Evolutionary conservation across 2,113 vertebrate genomes (phyloP), one percentile per base, ranked within the genome.

Genomic region (Dipodomys spectabilis): DNA sequence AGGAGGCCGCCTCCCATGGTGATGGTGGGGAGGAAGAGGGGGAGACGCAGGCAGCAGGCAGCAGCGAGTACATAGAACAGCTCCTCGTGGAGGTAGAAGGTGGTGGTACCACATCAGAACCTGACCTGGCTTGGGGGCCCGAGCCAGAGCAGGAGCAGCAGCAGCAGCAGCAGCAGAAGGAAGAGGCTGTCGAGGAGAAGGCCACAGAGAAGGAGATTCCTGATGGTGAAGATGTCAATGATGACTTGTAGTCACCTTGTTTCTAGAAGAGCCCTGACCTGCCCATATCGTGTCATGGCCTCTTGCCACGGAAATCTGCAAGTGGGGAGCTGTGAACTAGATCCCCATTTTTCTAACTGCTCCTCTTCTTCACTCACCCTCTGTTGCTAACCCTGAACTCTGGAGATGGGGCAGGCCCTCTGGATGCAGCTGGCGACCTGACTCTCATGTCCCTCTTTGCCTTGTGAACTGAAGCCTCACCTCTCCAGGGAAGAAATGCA

Each of bases 161-260:
- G 13, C 49, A 28, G 0, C 7, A 32, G 49, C 18, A 32, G 62
- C 3, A 2, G 5, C 20, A 10, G 53, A 69, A 67, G 6, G 45
- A 3, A 18, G 82, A 72, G 2, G 68, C 73, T 39, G 45, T 22
- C 27, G 93, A 90, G 20, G 81, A 90, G 2, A 94, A 62, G 2
- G 79, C 88, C 53, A 57, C 4, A 18, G 53, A 57, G 15, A 57
- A 18, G 53, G 53, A 57, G 53, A 18, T 13, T 57, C 53, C 53
- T 57, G 53, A 57, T 57, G 53, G 93, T 91, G 96, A 97, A 96
- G 96, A 97, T 72, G 92, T 89, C 53, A 96, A 97, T 87, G 62
- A 25, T 57, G 72, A 60, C 79, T 79, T 20, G 44, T 96, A 96
- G 86, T 68, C 45, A 4, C 35, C 69, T 19, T 18, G 71, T 84